Evolutionary conservation across 2,113 vertebrate genomes (phyloP).

Genomic region (Nycticebus coucang): DNA sequence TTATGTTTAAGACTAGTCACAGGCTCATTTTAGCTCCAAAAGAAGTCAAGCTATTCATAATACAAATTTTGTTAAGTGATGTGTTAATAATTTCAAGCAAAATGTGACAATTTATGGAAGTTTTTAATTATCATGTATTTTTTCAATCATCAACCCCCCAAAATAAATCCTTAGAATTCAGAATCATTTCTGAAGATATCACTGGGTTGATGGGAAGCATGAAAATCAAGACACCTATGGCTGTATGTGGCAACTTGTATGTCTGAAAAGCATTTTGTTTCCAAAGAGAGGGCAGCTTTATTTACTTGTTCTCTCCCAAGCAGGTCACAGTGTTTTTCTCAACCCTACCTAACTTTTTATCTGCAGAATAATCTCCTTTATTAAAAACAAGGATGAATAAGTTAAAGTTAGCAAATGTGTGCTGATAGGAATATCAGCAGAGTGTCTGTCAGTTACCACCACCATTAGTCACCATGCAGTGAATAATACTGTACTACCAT

Average conservation of each 20-base stretch:
- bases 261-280: slow-evolving; percentile 9
- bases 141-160: not conserved
- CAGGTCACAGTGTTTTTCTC: not conserved
- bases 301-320: not conserved
- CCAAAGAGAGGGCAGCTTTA: not conserved
- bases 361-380: not conserved
- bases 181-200: not conserved
- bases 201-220: not conserved
- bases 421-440: not conserved
- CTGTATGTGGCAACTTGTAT: not conserved
- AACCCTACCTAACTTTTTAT: not conserved
- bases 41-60: slow-evolving; percentile 4
- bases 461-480: not conserved
- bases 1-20: not conserved
- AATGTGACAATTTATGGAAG: not conserved
- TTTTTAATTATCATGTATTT: not conserved
- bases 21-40: slow-evolving; percentile 1
- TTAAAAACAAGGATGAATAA: not conserved
- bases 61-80: not conserved
- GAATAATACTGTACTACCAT: not conserved
- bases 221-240: not conserved
- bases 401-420: not conserved
- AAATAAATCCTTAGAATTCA: not conserved
- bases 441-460: not conserved
- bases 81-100: not conserved